These are phyloP conservation scores for Yasuhikotakia modesta DNA, from an alignment of 2,797 vertebrate species.

Conservation along the genomic window DNA sequence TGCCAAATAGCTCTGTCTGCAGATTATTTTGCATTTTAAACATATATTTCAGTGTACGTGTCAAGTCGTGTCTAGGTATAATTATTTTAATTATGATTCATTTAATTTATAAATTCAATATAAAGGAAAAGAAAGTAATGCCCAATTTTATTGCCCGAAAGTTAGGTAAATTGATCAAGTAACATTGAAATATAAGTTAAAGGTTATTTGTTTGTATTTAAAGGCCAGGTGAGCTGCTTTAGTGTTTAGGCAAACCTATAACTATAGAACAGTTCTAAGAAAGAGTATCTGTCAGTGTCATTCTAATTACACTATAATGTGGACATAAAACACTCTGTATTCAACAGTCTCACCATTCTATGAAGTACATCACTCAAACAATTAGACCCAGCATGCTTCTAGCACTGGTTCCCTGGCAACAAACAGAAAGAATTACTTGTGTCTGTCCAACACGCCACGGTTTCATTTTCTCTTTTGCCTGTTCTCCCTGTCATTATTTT, in stretches of 20 bases:
- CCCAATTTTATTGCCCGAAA: background rate
- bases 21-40: background rate
- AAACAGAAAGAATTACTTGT: background rate
- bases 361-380: background rate
- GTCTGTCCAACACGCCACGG: background rate
- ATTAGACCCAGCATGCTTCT: background rate
- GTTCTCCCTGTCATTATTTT: slow-evolving; percentile 1
- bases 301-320: slow-evolving; percentile 30
- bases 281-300: slow-evolving; percentile 25
- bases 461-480: slow-evolving; percentile 1
- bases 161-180: background rate
- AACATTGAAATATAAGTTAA: background rate
- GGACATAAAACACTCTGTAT: slow-evolving; percentile 3
- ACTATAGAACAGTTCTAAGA: slow-evolving; percentile 16
- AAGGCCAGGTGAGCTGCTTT: background rate
- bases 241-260: slow-evolving; percentile 1
- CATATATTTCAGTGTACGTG: background rate
- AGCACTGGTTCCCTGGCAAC: slow-evolving; percentile 23
- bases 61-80: background rate
- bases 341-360: background rate
- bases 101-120: background rate
- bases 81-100: no score
- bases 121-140: background rate
- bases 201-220: slow-evolving; percentile 1
- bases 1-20: background rate